Evolutionary conservation across 2,888 invertebrate species (phyloP), one percentile per base, ranked within the genome.

Genomic region (Lochmaea crataegi): DNA sequence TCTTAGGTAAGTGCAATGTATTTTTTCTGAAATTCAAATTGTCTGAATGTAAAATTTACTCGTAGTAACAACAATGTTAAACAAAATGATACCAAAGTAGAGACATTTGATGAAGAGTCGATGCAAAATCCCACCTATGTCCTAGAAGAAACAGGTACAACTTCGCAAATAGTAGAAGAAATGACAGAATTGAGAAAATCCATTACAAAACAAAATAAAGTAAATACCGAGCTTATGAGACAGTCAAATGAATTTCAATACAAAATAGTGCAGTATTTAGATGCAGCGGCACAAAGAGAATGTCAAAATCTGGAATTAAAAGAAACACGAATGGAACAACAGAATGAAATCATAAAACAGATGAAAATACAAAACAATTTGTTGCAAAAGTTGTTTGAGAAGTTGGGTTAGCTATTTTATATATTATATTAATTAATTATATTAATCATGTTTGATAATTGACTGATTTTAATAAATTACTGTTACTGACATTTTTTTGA

Each of bases 311-410:
- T 76, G 11, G 72, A 74, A 57, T 66, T 78, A 2, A 74, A 78
- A 38, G 74, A 76, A 60, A 73, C 72, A 0, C 66, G 74, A 58
- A 67, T 74, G 65, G 69, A 72, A 42, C 76, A 78, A 65, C 77
- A 78, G 42, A 72, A 76, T 10, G 78, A 77, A 66, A 73, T 77
- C 12, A 74, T 77, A 10, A 72, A 77, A 42, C 78, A 78, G 66
- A 76, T 77, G 76, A 76, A 73, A 64, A 64, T 73, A 14, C 76
- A 79, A 38, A 78, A 79, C 53, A 68, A 42, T 48, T 75, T 78
- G 69, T 71, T 77, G 32, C 71, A 78, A 63, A 77, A 76, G 53
- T 64, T 77, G 16, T 51, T 77, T 48, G 76, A 78, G 6, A 78
- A 71, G 45, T 56, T 77, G 22, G 68, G 73, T n/a, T 74, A 60